phyloP scores from a whole-genome alignment of 2,797 vertebrate genomes.

The Dryobates pubescens region DNA sequence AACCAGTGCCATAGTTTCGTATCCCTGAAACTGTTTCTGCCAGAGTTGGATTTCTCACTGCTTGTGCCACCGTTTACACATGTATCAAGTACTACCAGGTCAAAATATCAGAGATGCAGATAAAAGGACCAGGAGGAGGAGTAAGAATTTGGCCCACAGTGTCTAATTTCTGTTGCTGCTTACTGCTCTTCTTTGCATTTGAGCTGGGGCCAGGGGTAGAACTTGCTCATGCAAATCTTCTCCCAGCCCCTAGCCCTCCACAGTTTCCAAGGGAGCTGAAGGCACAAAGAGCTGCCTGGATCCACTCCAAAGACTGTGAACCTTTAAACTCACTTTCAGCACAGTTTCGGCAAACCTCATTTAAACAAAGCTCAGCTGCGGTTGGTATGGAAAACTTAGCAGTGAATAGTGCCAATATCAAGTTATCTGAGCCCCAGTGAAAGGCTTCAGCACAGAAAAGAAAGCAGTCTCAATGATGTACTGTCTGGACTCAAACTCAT shows the following conservation, averaged over 20 bases:
- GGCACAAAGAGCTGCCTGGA: slow-evolving; percentile 57
- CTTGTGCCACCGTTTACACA: background rate
- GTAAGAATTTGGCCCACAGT: background rate
- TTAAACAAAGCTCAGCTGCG: slow-evolving; percentile 59
- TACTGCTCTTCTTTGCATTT: background rate
- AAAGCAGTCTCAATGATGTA: slow-evolving; percentile 1
- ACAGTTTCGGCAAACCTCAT: slow-evolving; percentile 49
- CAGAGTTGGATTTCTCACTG: background rate
- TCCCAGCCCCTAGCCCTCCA: background rate
- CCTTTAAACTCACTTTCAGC: slow-evolving; percentile 65
- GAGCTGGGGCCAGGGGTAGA: background rate
- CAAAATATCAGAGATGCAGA: background rate
- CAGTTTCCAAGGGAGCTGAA: slow-evolving; percentile 54
- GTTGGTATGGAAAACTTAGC: slow-evolving; percentile 66
- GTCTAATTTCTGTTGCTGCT: background rate
- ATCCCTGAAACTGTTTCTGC: background rate
- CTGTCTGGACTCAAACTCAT: background rate
- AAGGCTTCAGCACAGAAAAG: slow-evolving; percentile 32
- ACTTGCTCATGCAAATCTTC: slow-evolving; percentile 56
- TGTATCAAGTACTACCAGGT: background rate
- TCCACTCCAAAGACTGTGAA: slow-evolving; percentile 44
- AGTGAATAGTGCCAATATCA: slow-evolving; percentile 51
- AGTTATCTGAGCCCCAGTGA: slow-evolving; percentile 54
- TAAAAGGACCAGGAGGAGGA: background rate
- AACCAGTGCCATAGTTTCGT: background rate